Base-by-base conservation (phyloP, 2,113 vertebrate species). In the zebrafish (Danio rerio) region DNA sequence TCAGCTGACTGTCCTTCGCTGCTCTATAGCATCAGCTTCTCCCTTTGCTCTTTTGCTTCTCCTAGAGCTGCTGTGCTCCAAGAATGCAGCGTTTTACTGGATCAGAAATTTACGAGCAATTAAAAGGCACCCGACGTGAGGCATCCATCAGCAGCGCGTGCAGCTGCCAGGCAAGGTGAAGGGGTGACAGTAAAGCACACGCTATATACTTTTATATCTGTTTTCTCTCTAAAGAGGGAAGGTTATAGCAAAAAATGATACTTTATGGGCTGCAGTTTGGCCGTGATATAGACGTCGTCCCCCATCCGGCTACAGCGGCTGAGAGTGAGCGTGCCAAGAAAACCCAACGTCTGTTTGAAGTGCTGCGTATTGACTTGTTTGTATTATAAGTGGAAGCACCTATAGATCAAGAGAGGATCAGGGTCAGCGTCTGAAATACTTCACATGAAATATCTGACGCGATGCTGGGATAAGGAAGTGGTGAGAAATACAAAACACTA, bases 71-170 rank as follows among this genome's bases (percentile, higher is more conserved):
- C 94, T 96, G 95, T 92, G 95, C 95, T 95, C 96, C 95, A 95
- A 96, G 95, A 97, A 63, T 52, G 96, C 95, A 94, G 95, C 93
- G 84, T 96, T 97, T 96, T 91, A 89, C 95, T 90, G 95, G 92
- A 95, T 96, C 95, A 97, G 96, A 96, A 97, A 98, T 98, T 98
- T 98, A 98, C 95, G 96, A 98, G 96, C 97, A 98, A 98, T 98
- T 97, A 98, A 98, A 98, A 97, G 94, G 92, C 91, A 95, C 94
- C 92, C 91, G 94, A 96, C 94, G 94, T 90, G 93, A 93, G 91
- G 93, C 95, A 97, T 98, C 95, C 94, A 97, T 98, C 97, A 98
- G 94, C 89, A 81, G 78, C 86, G 93, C 91, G 89, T 94, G 94
- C 95, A 89, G 87, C 91, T 89, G 89, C 89, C 90, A 88, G 88